Conservation (phyloP, 2,113 vertebrate species). For the Clarias magur region DNA sequence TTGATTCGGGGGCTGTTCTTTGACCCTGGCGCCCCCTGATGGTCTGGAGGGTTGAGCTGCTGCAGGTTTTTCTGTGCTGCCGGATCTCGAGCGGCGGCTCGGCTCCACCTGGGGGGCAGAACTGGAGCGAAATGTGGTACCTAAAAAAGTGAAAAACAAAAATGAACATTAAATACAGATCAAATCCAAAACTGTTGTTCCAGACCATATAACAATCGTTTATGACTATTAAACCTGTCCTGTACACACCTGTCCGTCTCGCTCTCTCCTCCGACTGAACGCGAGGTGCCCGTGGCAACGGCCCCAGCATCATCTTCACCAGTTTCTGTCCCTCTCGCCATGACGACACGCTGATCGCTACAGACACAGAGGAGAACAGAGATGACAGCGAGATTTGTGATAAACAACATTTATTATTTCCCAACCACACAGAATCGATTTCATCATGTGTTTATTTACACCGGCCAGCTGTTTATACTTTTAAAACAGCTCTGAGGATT, state of each 20-base stretch:
- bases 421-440: background rate
- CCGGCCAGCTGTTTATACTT: background rate
- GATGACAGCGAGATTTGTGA: background rate
- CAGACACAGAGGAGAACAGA: background rate
- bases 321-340: constrained; percentile 94
- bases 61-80: constrained; percentile 62
- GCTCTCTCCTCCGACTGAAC: constrained; percentile 68
- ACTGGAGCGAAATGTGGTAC: constrained; percentile 65
- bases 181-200: background rate
- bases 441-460: background rate
- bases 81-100: constrained; percentile 61
- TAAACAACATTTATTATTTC: background rate
- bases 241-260: constrained; percentile 68
- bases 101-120: constrained; percentile 75
- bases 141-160: constrained; percentile 49
- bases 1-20: background rate
- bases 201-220: background rate
- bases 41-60: background rate
- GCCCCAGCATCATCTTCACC: constrained; percentile 88
- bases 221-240: constrained; percentile 37
- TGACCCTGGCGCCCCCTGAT: background rate
- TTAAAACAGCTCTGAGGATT: background rate
- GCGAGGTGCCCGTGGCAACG: constrained; percentile 75
- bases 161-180: background rate
- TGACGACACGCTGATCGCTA: constrained; percentile 82